A percentile compares a stretch with the other conserved stretches of the same genome.
Evolutionary conservation across 1,140 invertebrate genomes (phyloP).

Genomic region (Zaprionus kolodkinae): DNA sequence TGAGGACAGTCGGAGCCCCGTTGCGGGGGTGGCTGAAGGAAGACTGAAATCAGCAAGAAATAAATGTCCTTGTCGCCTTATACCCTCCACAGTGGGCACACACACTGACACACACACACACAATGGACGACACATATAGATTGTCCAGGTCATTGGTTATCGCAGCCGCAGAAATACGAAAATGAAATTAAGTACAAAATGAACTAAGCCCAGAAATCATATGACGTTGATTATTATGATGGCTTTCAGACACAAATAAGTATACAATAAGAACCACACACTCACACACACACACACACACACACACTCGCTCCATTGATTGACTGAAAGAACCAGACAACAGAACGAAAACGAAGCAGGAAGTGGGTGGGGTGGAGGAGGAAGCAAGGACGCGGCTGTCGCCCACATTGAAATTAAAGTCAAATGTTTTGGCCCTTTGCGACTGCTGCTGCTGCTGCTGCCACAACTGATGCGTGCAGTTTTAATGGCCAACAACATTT

Average conservation of each 20-base stretch:
- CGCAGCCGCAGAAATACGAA: conserved; percentile 72
- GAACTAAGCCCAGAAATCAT: conserved; percentile 54
- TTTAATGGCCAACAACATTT: conserved; percentile 70
- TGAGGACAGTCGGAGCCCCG: conserved; percentile 45
- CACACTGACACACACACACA: conserved; percentile 15
- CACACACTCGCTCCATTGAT: conserved; percentile 51
- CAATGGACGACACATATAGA: conserved; percentile 68
- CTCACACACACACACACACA: conserved; percentile 31
- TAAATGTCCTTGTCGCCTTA: conserved; percentile 70
- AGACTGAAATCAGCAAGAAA: conserved; percentile 78
- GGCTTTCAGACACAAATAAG: conserved; percentile 22
- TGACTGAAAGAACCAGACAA: conserved; percentile 48
- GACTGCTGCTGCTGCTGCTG: conserved; percentile 40
- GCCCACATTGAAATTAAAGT: conserved; percentile 61
- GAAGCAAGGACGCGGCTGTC: conserved; percentile 17
- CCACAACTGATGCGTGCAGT: conserved; percentile 66
- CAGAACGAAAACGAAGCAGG: not conserved
- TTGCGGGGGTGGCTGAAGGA: conserved; percentile 26
- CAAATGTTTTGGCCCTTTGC: conserved; percentile 48
- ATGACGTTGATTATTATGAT: conserved; percentile 73
- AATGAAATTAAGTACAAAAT: conserved; percentile 75
- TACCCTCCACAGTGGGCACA: conserved; percentile 3
- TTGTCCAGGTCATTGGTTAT: conserved; percentile 79
- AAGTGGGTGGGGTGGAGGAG: conserved; percentile 15
- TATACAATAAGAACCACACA: not conserved